Evolutionary conservation across 2,888 invertebrate genomes (phyloP), one percentile per base, ranked within the genome.

Genomic region (Flexamia atlantica): DNA sequence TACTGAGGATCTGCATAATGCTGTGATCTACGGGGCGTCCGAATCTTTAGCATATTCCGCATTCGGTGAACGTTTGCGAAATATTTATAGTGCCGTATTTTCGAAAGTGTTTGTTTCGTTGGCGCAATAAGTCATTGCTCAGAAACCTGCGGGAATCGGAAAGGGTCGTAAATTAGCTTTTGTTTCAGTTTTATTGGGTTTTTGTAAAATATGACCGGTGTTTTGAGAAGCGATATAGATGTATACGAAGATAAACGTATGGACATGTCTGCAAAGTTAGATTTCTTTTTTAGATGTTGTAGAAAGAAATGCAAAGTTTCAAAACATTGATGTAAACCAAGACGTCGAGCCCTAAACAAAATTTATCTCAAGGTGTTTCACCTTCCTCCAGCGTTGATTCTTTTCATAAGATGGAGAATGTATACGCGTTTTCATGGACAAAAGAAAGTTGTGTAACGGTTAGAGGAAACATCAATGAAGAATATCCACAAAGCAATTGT

Each of bases 1-100:
- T 36, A 36, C 36, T 36, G 12, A 50, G 23, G 23, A 76, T 76
- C 53, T 76, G 50, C 76, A 76, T 76, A 76, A 76, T 76, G 30
- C 46, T 36, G 36, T 57, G 57, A 57, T 57, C 23, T 57, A 57
- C 57, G 57, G 57, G 36, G 57, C 20, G 57, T 23, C 57, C 12
- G 14, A 20, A 3, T 57, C 20, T 57, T 57, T 57, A 57, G 23
- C 57, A 57, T 57, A 57, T 23, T 23, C 23, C 20, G 57, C 7
- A 9, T 36, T 7, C 36, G 9, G 36, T 36, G 36, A 36, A 36
- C 36, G 36, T 57, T 20, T 3, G 57, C 57, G 23, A 57, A 23
- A 23, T 23, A 57, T 57, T 36, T 36, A 36, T 57, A 7, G 9
- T 57, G 20, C 2, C 23, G 57, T 23, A 46, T 17, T 46, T 46